phyloP scores from a whole-genome alignment of 2,888 invertebrate species.

The Neelides folsomi region DNA sequence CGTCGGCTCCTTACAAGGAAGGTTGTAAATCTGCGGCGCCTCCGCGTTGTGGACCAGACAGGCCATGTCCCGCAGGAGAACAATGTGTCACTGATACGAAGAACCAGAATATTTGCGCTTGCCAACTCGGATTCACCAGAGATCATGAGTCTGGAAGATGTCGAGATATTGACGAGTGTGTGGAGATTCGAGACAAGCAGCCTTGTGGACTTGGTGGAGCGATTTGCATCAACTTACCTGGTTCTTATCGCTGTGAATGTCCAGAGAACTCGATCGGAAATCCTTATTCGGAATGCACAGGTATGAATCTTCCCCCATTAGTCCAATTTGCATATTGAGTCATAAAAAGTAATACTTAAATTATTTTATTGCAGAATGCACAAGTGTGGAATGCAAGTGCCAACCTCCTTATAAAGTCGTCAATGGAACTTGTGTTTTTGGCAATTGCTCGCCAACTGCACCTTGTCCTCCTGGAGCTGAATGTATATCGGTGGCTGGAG shows the following conservation, averaged over 20 bases:
- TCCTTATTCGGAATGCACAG: constrained; percentile 71
- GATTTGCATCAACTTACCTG: constrained; percentile 80
- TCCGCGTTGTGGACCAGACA: constrained; percentile 55
- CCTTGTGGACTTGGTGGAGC: constrained; percentile 72
- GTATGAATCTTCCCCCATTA: constrained; percentile 34
- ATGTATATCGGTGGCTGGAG: constrained; percentile 76
- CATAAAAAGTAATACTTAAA: constrained; percentile 6
- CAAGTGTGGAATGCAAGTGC: constrained; percentile 69
- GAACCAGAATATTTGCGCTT: constrained; percentile 72
- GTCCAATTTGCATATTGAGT: neutral
- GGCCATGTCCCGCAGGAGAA: constrained; percentile 71
- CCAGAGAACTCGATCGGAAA: constrained; percentile 73
- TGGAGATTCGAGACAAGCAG: constrained; percentile 55
- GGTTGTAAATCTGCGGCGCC: constrained; percentile 53
- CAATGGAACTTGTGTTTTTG: constrained; percentile 68
- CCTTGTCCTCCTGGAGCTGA: constrained; percentile 76
- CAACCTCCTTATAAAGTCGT: constrained; percentile 74
- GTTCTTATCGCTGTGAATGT: constrained; percentile 85
- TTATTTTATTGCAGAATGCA: constrained; percentile 47
- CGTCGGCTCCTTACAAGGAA: constrained; percentile 55
- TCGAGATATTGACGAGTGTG: constrained; percentile 74
- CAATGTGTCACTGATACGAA: constrained; percentile 66
- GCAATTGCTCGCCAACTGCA: constrained; percentile 66
- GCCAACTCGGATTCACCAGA: constrained; percentile 72
- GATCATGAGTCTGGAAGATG: constrained; percentile 56